These are phyloP conservation scores for Paralichthys olivaceus DNA, from an alignment of 2,113 vertebrate species.

Conservation along the genomic window DNA sequence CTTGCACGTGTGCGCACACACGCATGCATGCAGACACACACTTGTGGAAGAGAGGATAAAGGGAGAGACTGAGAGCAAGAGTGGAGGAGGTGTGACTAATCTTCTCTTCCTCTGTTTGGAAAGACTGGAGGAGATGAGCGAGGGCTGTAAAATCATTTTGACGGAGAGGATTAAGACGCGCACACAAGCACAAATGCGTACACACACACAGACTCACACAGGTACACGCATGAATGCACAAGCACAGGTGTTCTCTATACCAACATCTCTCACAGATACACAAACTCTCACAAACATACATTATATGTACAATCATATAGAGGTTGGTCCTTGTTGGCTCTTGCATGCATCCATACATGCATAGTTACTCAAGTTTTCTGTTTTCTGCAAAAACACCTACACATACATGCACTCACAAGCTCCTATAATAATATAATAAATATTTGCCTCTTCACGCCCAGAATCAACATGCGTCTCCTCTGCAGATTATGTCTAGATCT, in stretches of 20 bases:
- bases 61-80: slow-evolving; percentile 69
- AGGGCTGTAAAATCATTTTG: slow-evolving; percentile 80
- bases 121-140: slow-evolving; percentile 78
- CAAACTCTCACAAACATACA: slow-evolving; percentile 18
- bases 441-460: slow-evolving; percentile 21
- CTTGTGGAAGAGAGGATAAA: slow-evolving; percentile 73
- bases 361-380: slow-evolving; percentile 15
- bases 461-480: slow-evolving; percentile 15
- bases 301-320: background rate
- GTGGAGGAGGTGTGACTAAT: slow-evolving; percentile 82
- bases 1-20: background rate
- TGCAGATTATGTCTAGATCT: slow-evolving; percentile 21
- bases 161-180: slow-evolving; percentile 77
- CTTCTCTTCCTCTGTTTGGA: slow-evolving; percentile 76
- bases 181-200: background rate
- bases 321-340: slow-evolving; percentile 24
- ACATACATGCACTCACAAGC: slow-evolving; percentile 9
- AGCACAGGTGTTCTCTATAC: slow-evolving; percentile 34
- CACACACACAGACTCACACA: slow-evolving; percentile 1
- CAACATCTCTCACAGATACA: slow-evolving; percentile 30
- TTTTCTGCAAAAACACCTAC: slow-evolving; percentile 36
- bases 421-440: background rate
- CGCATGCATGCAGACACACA: slow-evolving; percentile 29
- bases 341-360: background rate
- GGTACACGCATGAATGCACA: background rate